These are phyloP conservation scores for Myiothlypis chrysogaster DNA, from an alignment of 2,797 vertebrate genomes.

Conservation along the genomic window DNA sequence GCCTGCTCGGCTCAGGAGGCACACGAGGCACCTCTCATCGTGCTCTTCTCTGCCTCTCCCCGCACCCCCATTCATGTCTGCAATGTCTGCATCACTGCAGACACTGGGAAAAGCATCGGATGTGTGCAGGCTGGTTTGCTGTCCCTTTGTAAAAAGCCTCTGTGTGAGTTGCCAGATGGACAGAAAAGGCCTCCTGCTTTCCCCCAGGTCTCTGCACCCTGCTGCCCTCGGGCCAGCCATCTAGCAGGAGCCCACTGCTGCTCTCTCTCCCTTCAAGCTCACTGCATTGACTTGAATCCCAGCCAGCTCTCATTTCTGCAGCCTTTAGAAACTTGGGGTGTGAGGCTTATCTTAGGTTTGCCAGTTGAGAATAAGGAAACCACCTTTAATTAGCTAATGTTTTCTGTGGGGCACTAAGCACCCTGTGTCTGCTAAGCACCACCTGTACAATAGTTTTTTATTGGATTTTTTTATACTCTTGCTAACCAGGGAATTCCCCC, in stretches of 20 bases:
- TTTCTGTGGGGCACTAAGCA: not conserved
- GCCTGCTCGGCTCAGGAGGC: not conserved
- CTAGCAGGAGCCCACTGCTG: not conserved
- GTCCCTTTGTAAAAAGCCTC: not conserved
- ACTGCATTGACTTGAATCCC: not conserved
- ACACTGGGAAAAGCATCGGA: not conserved
- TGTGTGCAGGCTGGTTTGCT: not conserved
- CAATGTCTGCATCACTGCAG: not conserved
- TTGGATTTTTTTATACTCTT: not conserved
- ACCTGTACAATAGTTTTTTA: not conserved
- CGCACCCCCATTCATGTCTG: not conserved
- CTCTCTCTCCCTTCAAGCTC: not conserved
- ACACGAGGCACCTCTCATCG: accelerated
- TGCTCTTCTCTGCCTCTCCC: not conserved
- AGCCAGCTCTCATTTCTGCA: not conserved
- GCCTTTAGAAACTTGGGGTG: not conserved
- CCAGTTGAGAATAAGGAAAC: not conserved
- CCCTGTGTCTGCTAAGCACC: not conserved
- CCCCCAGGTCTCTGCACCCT: not conserved
- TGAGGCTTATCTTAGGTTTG: not conserved
- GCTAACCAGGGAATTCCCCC: not conserved
- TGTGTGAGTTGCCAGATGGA: not conserved
- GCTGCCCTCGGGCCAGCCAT: not conserved
- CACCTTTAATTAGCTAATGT: not conserved
- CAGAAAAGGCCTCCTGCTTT: not conserved